Base-by-base conservation (phyloP, 2,888 invertebrate genomes). In the Cenopis cana region DNA sequence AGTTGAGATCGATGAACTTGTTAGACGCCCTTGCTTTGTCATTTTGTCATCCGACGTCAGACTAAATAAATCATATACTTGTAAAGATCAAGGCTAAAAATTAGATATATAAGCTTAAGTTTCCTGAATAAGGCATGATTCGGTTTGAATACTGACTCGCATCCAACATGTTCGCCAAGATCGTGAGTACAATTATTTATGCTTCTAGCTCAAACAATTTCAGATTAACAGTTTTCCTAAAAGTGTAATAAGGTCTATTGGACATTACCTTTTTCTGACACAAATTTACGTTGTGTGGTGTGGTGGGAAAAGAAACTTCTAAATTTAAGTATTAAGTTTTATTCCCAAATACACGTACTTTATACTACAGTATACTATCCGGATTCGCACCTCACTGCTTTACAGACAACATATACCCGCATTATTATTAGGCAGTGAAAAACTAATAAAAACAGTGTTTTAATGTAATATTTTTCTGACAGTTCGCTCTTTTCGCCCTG, bases 401-500 rank as follows among this genome's bases (percentile, higher is more conserved):
- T n/a, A n/a, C n/a, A n/a, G n/a, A n/a, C n/a, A n/a, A n/a, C n/a
- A n/a, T n/a, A n/a, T n/a, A n/a, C n/a, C n/a, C n/a, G n/a, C n/a
- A 41, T 12, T 12, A 41, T 41, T 38, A 41, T 12, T 46, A n/a
- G n/a, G 5, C n/a, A 8, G 8, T n/a, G 41, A 4, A n/a, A 46
- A 46, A 41, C 14, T 12, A 46, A 46, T 57, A 12, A 33, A 17
- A 33, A 5, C 17, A 11, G 1, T 55, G 17, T 38, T 17, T 10
- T 8, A n/a, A 46, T 0, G 12, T 46, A 17, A 2, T 41, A 0
- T 36, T 29, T 69, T 66, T 62, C 78, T 86, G 81, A 17, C 82
- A 94, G 95, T 81, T 94, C 76, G 86, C 92, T 56, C 80, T 94
- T 70, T 89, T 93, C 79, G 94, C 94, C 76, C 76, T 94, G 72